Conservation (phyloP, 2,797 vertebrate genomes). For the Karalla daura region DNA sequence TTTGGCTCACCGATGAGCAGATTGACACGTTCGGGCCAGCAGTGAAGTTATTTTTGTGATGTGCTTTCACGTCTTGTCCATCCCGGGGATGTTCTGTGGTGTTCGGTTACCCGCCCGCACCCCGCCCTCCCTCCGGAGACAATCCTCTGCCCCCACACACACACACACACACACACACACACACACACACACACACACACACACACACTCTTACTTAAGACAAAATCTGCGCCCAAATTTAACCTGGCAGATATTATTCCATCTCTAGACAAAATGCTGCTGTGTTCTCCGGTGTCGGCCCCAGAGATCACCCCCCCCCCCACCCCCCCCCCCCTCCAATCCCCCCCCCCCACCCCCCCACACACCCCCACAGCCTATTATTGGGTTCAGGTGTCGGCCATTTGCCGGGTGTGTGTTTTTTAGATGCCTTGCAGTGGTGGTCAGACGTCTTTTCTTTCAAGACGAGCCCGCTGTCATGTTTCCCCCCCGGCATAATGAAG, state of each 20-base stretch:
- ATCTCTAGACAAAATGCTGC: conserved; percentile 42
- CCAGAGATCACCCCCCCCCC: background rate
- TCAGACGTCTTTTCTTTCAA: conserved; percentile 68
- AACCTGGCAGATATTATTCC: conserved; percentile 50
- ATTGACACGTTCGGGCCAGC: conserved; percentile 3
- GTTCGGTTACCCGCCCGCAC: conserved; percentile 66
- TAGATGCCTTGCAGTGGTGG: conserved; percentile 40
- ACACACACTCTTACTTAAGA: conserved; percentile 37
- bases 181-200: conserved; percentile 23
- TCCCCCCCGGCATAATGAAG: conserved; percentile 45
- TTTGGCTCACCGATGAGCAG: conserved; percentile 6
- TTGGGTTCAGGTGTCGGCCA: conserved; percentile 36
- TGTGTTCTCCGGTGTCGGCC: conserved; percentile 21
- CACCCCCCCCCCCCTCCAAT: no score
- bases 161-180: conserved; percentile 20
- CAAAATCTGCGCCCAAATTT: conserved; percentile 56
- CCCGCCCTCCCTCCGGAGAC: conserved; percentile 48
- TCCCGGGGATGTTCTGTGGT: conserved; percentile 69
- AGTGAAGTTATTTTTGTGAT: conserved; percentile 68
- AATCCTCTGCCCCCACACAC: conserved; percentile 53
- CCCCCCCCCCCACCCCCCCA: no score
- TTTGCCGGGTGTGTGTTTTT: conserved; percentile 50
- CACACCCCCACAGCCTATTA: no score
- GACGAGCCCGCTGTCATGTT: conserved; percentile 49
- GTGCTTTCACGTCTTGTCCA: conserved; percentile 69